Evolutionary conservation across 2,797 vertebrate genomes (phyloP).

Genomic region (Fistularia commersonii): DNA sequence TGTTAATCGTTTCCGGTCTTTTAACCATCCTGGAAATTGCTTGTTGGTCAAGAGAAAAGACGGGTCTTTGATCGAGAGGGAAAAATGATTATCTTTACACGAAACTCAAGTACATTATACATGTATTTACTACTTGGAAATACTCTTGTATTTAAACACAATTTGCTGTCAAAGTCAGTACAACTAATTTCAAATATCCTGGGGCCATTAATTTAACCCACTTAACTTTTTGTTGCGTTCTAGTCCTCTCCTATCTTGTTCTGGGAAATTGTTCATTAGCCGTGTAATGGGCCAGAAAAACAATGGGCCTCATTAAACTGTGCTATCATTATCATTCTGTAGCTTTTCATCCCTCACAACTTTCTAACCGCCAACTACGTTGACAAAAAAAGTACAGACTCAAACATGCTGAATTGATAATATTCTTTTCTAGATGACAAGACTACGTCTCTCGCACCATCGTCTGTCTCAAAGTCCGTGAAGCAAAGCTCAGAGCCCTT

Average conservation of each 20-base stretch:
- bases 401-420: constrained; percentile 1
- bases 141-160: too few species aligned
- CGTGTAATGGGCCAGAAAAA: constrained; percentile 11
- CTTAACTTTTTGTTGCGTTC: constrained; percentile 1
- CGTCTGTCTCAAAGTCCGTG: constrained; percentile 89
- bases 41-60: too few species aligned
- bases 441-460: constrained; percentile 79
- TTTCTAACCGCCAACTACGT: constrained; percentile 13
- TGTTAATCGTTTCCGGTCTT: too few species aligned
- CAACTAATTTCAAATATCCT: neutral
- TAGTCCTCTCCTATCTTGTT: neutral
- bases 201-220: constrained; percentile 5
- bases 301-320: constrained; percentile 23
- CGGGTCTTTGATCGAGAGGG: too few species aligned
- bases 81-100: too few species aligned
- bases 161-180: neutral
- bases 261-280: constrained; percentile 22
- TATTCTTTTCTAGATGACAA: too few species aligned
- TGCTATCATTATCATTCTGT: constrained; percentile 12
- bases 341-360: neutral
- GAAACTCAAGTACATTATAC: too few species aligned
- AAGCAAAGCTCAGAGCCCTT: constrained; percentile 98
- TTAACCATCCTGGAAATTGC: too few species aligned
- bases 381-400: constrained; percentile 10
- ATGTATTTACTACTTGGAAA: too few species aligned